These are phyloP conservation scores for Aurelia coerulea DNA, from an alignment of 30 jellyfish, hydroid and myxozoan species.

Conservation along the genomic window DNA sequence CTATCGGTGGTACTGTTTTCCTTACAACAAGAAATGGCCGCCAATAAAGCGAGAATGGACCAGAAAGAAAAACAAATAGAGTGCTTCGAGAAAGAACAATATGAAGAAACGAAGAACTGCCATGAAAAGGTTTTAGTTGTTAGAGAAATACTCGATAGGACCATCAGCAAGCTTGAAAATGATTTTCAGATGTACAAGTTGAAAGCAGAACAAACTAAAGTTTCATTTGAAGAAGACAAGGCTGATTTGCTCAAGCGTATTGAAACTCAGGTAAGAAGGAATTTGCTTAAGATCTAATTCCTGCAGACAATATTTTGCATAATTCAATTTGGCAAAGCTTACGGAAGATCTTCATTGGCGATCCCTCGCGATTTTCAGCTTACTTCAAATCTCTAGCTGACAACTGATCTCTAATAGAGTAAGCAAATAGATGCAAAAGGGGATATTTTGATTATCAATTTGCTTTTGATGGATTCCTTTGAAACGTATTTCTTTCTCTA, in stretches of 20 bases:
- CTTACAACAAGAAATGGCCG: conserved; percentile 25
- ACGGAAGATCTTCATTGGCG: too few species aligned
- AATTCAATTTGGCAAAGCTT: too few species aligned
- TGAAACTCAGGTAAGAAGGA: conserved; percentile 22
- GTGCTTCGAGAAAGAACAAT: conserved; percentile 11
- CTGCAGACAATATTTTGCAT: too few species aligned
- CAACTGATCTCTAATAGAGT: too few species aligned
- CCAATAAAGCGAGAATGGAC: conserved; percentile 6
- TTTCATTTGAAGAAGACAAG: conserved; percentile 30
- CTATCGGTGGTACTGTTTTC: conserved; percentile 22
- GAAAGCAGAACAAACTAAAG: conserved; percentile 8
- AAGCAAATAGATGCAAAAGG: too few species aligned
- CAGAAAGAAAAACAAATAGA: conserved; percentile 13
- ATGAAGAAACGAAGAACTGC: conserved; percentile 26
- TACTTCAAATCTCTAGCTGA: too few species aligned
- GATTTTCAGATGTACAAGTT: neutral
- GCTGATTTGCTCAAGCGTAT: conserved; percentile 3
- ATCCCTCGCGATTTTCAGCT: too few species aligned
- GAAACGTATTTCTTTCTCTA: too few species aligned
- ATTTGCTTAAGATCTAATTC: too few species aligned
- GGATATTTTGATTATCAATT: too few species aligned
- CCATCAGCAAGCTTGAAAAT: conserved; percentile 16
- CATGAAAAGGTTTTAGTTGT: conserved; percentile 16
- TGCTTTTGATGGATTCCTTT: too few species aligned
- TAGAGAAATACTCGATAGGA: conserved; percentile 8